phyloP scores from a whole-genome alignment of 37 sponge, comb jelly and placozoan genomes.

The Tethya wilhelma region DNA sequence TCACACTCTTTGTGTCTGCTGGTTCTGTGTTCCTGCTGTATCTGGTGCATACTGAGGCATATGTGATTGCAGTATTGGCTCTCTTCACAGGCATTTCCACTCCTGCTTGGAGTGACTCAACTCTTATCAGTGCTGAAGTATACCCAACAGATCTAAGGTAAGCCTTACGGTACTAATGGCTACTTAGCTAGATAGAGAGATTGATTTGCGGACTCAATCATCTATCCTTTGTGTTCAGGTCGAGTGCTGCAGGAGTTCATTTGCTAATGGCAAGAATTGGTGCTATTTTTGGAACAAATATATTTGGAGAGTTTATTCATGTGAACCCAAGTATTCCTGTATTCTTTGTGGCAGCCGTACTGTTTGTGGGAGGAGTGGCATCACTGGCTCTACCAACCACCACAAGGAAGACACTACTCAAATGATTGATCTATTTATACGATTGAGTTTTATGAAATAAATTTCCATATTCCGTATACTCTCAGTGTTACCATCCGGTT shows the following conservation, averaged over 20 bases:
- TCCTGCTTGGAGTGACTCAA: conserved; percentile 63
- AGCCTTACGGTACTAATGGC: not conserved
- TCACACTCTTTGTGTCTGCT: conserved; percentile 43
- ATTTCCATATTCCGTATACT: too few species aligned
- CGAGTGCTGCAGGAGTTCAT: conserved; percentile 52
- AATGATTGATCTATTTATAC: conserved; percentile 9
- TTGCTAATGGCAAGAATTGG: conserved; percentile 64
- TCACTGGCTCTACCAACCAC: conserved; percentile 57
- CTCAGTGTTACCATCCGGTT: too few species aligned
- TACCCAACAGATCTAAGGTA: conserved; percentile 81
- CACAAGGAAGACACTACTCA: conserved; percentile 59
- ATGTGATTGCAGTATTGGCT: conserved; percentile 51
- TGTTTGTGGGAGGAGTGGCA: conserved; percentile 29
- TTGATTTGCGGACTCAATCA: too few species aligned
- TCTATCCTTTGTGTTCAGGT: conserved; percentile 11
- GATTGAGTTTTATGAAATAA: too few species aligned
- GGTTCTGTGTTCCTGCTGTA: conserved; percentile 63
- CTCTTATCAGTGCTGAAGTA: conserved; percentile 59
- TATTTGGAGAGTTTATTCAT: conserved; percentile 56
- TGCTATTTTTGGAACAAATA: conserved; percentile 67
- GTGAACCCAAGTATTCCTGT: conserved; percentile 52
- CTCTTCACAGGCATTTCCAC: conserved; percentile 69
- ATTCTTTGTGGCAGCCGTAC: conserved; percentile 35
- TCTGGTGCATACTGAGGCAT: conserved; percentile 43
- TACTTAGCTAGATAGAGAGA: too few species aligned